A percentile compares a stretch with the other conserved stretches of the same genome.
Evolutionary conservation across 2,888 invertebrate genomes (phyloP).

Genomic region (Oeneis ivallda): DNA sequence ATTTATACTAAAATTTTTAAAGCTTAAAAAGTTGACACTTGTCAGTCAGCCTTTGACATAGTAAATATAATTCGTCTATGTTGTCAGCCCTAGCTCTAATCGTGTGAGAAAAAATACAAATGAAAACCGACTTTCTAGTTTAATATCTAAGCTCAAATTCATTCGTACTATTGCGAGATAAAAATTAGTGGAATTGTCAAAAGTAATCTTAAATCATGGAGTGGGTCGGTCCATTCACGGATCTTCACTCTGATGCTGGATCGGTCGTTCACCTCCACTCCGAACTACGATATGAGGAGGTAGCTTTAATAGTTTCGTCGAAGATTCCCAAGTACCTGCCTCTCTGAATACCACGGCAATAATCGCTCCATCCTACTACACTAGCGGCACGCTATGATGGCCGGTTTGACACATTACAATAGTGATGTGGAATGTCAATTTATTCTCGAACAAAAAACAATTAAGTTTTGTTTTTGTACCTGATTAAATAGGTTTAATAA

Average conservation of each 20-base stretch:
- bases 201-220: conserved; percentile 49
- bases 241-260: conserved; percentile 52
- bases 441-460: no score
- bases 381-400: no score
- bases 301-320: background rate
- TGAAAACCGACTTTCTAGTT: background rate
- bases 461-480: no score
- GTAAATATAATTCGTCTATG: no score
- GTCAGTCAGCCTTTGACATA: no score
- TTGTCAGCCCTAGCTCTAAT: background rate
- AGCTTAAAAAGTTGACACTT: no score
- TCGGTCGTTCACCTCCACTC: conserved; percentile 57
- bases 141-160: conserved; percentile 4
- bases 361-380: no score
- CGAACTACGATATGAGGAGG: conserved; percentile 6
- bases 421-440: no score
- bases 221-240: conserved; percentile 71
- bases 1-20: no score
- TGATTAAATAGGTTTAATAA: no score
- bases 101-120: background rate
- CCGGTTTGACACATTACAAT: no score
- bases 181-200: conserved; percentile 34
- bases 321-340: background rate
- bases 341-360: background rate
- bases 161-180: conserved; percentile 3